Evolutionary conservation across 2,888 invertebrate genomes (phyloP), one percentile per base, ranked within the genome.

Genomic region (Prosopocoilus inquinatus): DNA sequence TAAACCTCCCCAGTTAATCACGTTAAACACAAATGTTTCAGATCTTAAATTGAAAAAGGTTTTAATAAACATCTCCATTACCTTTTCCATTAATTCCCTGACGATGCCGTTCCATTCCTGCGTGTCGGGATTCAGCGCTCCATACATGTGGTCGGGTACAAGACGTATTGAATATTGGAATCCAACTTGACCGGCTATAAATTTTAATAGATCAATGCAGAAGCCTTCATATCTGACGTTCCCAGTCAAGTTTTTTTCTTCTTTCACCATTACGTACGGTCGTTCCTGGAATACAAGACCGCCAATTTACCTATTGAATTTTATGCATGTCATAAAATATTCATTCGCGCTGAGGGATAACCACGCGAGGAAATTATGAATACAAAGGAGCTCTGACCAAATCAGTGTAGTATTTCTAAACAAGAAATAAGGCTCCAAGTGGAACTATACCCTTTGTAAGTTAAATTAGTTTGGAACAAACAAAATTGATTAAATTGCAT

Each of bases 21-120:
- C 20, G 20, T 28, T 28, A 3, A 28, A 28, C 20, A 28, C 20
- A 5, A 28, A 28, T 7, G 20, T 28, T 28, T 28, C 20, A 28
- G 20, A 28, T 28, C 20, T 28, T 28, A 28, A 28, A 28, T 28
- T 7, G 20, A 28, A 28, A 28, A 28, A 28, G 20, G 20, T 28
- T 28, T 28, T 28, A 28, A 28, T 28, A 28, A 28, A 28, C 20
- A 28, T 28, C 20, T 28, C 20, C 20, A 3, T 28, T 73, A 90
- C 93, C 81, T 94, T 85, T 67, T 93, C 92, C 82, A 93, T 89
- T 32, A 94, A 81, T 67, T 94, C 91, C 20, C 88, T 80, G 0
- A 94, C 93, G 53, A 94, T 91, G 2, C 94, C 94, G 66, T 94
- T 94, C 94, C 94, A 94, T 65, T 91, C 85, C 57, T 90, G 91